These are phyloP conservation scores for Dermolepida albohirtum DNA, from an alignment of 2,888 invertebrate genomes.

Conservation along the genomic window DNA sequence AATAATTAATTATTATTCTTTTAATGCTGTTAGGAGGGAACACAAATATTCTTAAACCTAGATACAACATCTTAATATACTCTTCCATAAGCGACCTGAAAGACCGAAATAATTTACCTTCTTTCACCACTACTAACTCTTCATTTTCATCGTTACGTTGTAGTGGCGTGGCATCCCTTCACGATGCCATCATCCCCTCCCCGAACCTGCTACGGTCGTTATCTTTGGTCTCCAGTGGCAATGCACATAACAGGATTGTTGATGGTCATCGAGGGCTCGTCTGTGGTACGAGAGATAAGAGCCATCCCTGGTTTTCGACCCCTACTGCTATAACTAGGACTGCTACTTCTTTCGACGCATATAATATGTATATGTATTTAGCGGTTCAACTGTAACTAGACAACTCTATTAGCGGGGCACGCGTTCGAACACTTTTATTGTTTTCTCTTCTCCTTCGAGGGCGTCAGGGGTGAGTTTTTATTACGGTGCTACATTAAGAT, in stretches of 20 bases:
- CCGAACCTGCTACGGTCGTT: slow-evolving; percentile 49
- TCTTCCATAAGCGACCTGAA: too few species aligned
- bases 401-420: slow-evolving; percentile 53
- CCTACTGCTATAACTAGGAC: background rate
- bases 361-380: background rate
- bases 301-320: slow-evolving; percentile 35
- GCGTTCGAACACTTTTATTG: slow-evolving; percentile 52
- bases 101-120: too few species aligned
- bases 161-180: too few species aligned
- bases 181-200: slow-evolving; percentile 4
- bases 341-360: background rate
- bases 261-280: slow-evolving; percentile 52
- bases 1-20: too few species aligned
- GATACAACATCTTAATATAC: too few species aligned
- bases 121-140: too few species aligned
- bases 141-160: too few species aligned
- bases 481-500: too few species aligned
- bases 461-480: too few species aligned
- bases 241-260: slow-evolving; percentile 50
- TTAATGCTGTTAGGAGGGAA: too few species aligned
- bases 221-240: slow-evolving; percentile 51
- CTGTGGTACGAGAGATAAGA: slow-evolving; percentile 52
- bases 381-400: slow-evolving; percentile 45
- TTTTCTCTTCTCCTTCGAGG: slow-evolving; percentile 40
- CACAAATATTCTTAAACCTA: too few species aligned